Evolutionary conservation across 2,888 invertebrate genomes (phyloP), one percentile per base, ranked within the genome.

Genomic region (Muschampia plurimacula): DNA sequence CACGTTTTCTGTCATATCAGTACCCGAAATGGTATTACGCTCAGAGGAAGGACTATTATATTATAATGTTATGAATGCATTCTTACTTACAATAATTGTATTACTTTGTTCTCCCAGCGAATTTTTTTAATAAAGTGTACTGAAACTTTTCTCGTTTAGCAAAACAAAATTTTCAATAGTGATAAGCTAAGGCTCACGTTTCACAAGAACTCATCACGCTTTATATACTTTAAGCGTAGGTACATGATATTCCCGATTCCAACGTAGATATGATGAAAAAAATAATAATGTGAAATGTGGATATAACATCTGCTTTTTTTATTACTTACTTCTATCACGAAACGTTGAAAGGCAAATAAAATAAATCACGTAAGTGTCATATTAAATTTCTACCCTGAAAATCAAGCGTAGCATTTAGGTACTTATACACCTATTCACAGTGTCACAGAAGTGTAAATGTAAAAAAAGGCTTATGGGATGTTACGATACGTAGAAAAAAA

Each of bases 361-460:
- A 67, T 57, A 57, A 57, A 67, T 67, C 44, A 67, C 57, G 44
- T 36, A 55, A 57, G 39, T 41, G 41, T 41, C 67, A 28, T 41
- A 67, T 67, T 67, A 67, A 67, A 67, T 67, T 57, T 57, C 13
- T 44, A 67, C 41, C 15, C 32, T 57, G 41, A 57, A 67, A 57
- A 57, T 67, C 67, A 67, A 32, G 32, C 57, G 67, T 67, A 67
- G 41, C 41, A 67, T 67, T 67, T 41, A 6, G 22, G 22, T n/a
- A n/a, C n/a, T 28, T 22, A 41, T 32, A 32, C 2, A 32, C 32
- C 57, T 10, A 22, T 39, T 7, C 55, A 41, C 57, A 57, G 57
- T 41, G 57, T 41, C 41, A 13, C 28, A 57, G 41, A 55, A 57
- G 39, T 57, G 22, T 57, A 36, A 28, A 67, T 57, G 67, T 67